A percentile compares a stretch with the other conserved stretches of the same genome.
These are phyloP conservation scores for Mermis nigrescens DNA, from an alignment of 2,888 invertebrate genomes.

Conservation along the genomic window DNA sequence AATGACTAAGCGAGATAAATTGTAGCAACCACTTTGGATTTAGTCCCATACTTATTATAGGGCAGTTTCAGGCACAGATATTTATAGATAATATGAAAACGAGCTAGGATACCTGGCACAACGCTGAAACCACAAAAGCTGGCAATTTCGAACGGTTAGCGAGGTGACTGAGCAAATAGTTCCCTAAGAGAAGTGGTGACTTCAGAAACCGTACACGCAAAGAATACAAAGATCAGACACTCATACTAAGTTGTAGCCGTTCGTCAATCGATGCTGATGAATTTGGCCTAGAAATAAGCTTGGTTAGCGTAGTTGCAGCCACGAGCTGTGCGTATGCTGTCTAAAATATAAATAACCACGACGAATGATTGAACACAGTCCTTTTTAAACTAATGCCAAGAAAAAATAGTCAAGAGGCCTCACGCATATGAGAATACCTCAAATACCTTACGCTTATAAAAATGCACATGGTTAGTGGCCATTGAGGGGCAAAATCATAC, in stretches of 20 bases:
- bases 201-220: slow-evolving; percentile 5
- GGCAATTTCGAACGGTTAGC: slow-evolving; percentile 76
- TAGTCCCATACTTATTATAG: too few relatives aligned
- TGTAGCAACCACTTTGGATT: too few relatives aligned
- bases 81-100: too few relatives aligned
- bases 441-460: too few relatives aligned
- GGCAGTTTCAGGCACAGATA: too few relatives aligned
- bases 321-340: slow-evolving; percentile 88
- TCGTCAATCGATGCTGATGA: slow-evolving; percentile 62
- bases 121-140: slow-evolving; percentile 75
- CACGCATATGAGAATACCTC: too few relatives aligned
- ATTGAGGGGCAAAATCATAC: too few relatives aligned
- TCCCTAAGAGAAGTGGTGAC: slow-evolving; percentile 41
- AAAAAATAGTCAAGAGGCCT: too few relatives aligned
- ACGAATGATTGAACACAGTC: too few relatives aligned
- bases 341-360: slow-evolving; percentile 31
- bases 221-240: slow-evolving; percentile 10
- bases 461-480: too few relatives aligned
- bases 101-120: slow-evolving; percentile 37
- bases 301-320: slow-evolving; percentile 83
- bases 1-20: too few relatives aligned
- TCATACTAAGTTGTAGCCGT: slow-evolving; percentile 58
- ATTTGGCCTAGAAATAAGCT: slow-evolving; percentile 61
- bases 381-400: too few relatives aligned
- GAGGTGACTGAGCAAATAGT: slow-evolving; percentile 83